Base-by-base conservation (phyloP, 1,140 invertebrate species). In the Parasteatoda tepidariorum region DNA sequence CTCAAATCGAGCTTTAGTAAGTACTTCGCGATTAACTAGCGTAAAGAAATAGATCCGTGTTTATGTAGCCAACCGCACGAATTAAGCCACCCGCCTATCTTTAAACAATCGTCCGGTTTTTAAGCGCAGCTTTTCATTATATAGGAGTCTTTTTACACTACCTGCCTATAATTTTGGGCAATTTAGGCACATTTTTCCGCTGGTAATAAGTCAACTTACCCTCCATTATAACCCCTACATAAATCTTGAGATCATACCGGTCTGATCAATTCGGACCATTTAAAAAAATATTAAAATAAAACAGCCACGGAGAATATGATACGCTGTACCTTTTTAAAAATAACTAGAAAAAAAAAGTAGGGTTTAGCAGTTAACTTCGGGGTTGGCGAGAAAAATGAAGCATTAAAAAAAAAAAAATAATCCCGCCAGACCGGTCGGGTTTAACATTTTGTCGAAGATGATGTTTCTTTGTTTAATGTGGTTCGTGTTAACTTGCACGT, bases 281-380 rank as follows among this genome's bases (percentile, higher is more conserved):
- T 78, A 68, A 79, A n/a, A 79, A 79, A 68, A 68, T 79, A 79
- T 79, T 79, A 79, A 79, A 79, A 79, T 79, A 79, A 79, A 79
- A 79, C 24, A 57, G 38, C 31, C 59, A 66, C 18, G 34, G 38
- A 38, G 55, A 30, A 34, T 75, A 34, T 31, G 73, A 31, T 9
- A 30, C 33, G 18, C 33, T 30, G 13, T 48, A n/a, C n/a, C 54
- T 22, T 2, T 28, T 31, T 57, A 30, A 62, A 41, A 38, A 7
- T 26, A 75, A 41, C 28, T 18, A 24, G 30, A 26, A 31, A 33
- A 59, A 59, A 61, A 75, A 75, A 41, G n/a, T 26, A 62, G n/a
- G 9, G 7, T 48, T 48, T 48, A 13, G 38, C 38, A 13, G 38
- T 48, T 48, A n/a, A 48, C 38, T 48, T 48, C 9, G n/a, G 18